These are phyloP conservation scores for Pocillopora damicornis DNA, from an alignment of 64 coral and sea anemone genomes.

Conservation along the genomic window DNA sequence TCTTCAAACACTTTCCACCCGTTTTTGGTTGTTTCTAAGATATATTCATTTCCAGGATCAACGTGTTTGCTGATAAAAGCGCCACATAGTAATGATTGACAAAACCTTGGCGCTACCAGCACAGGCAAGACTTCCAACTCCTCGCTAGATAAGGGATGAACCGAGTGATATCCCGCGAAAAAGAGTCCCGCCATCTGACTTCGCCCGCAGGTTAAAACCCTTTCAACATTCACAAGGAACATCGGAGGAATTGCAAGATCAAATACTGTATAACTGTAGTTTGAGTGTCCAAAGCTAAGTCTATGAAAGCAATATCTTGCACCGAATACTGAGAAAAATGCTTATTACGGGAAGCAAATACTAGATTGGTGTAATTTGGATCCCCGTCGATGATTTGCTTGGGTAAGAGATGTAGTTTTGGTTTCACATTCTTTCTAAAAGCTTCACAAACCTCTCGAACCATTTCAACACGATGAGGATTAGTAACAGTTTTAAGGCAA, in stretches of 20 bases:
- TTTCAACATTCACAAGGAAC: constrained; percentile 30
- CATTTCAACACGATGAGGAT: constrained; percentile 14
- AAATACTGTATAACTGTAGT: constrained; percentile 45
- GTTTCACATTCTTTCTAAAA: constrained; percentile 25
- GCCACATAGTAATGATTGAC: constrained; percentile 41
- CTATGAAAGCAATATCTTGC: constrained; percentile 43
- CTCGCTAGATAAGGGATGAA: constrained; percentile 42
- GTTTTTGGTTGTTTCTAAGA: constrained; percentile 13
- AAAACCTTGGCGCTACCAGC: constrained; percentile 38
- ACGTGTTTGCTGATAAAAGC: constrained; percentile 12
- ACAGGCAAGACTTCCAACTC: constrained; percentile 36
- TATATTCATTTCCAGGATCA: constrained; percentile 36
- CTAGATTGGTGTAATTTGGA: constrained; percentile 49
- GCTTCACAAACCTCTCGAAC: constrained; percentile 37
- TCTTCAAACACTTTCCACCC: constrained; percentile 56
- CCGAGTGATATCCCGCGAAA: constrained; percentile 57
- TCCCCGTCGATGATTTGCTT: constrained; percentile 61
- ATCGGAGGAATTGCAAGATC: constrained; percentile 46
- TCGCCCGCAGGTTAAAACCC: constrained; percentile 1
- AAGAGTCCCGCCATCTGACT: constrained; percentile 49
- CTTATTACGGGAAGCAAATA: constrained; percentile 4
- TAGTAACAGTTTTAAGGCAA: constrained; percentile 15
- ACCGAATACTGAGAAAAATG: too few species aligned
- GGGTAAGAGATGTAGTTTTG: constrained; percentile 23
- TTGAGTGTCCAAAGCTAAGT: constrained; percentile 28